Conservation (phyloP, 1,140 invertebrate genomes). For the Sesamia nonagrioides region DNA sequence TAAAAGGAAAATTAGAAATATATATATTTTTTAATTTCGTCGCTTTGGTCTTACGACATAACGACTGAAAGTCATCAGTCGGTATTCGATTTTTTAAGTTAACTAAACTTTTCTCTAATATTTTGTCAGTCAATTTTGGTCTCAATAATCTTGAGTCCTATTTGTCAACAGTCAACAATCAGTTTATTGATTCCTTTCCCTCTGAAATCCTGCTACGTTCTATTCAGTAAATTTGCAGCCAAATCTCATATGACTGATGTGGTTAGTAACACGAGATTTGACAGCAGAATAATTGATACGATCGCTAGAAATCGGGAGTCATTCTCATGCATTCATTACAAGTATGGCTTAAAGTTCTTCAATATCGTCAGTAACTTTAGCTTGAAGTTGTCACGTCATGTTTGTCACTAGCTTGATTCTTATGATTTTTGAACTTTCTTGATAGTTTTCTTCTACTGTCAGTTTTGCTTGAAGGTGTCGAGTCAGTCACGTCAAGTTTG, state of each 20-base stretch:
- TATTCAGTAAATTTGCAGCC: too few species aligned
- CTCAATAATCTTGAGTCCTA: not conserved
- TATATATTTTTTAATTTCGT: not conserved
- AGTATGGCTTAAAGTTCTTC: too few species aligned
- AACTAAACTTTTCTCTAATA: not conserved
- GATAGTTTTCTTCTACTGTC: slow-evolving; percentile 4
- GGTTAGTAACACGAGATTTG: too few species aligned
- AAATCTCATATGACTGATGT: too few species aligned
- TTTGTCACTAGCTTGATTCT: not conserved
- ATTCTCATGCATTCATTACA: too few species aligned
- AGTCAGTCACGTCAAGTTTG: not conserved
- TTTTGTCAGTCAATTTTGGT: not conserved
- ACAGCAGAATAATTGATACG: too few species aligned
- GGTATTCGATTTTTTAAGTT: not conserved
- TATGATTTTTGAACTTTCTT: not conserved
- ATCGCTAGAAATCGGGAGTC: too few species aligned
- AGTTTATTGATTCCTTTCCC: too few species aligned
- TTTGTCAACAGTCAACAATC: not conserved
- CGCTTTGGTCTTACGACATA: not conserved
- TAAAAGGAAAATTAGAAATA: too few species aligned
- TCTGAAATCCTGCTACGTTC: too few species aligned
- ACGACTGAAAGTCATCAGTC: not conserved
- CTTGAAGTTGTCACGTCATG: not conserved
- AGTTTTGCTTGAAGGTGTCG: not conserved
- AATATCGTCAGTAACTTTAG: not conserved